Percentiles rank a stretch among this genome's conserved stretches.
These are phyloP conservation scores for Osmoderma eremita DNA, from an alignment of 2,888 invertebrate genomes.

Conservation along the genomic window DNA sequence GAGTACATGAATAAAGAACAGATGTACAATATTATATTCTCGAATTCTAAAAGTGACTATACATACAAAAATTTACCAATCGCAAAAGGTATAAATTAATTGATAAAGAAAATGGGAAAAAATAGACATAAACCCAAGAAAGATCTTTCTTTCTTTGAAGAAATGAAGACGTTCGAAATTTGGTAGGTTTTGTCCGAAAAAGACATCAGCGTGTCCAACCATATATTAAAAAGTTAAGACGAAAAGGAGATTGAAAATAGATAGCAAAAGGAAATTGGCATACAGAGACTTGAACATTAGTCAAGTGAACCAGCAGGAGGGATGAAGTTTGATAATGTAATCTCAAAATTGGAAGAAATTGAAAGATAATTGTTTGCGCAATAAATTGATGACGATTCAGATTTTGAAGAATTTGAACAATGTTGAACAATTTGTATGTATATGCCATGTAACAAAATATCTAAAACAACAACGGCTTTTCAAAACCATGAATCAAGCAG, in stretches of 20 bases:
- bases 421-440: constrained; percentile 87
- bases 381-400: constrained; percentile 65
- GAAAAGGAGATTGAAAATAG: constrained; percentile 82
- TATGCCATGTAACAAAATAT: constrained; percentile 92
- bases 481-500: constrained; percentile 90
- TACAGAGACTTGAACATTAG: constrained; percentile 75
- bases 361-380: constrained; percentile 78
- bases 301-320: constrained; percentile 66
- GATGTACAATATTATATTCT: constrained; percentile 82
- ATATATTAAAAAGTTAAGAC: constrained; percentile 75
- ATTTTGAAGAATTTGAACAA: constrained; percentile 65
- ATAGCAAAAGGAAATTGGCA: constrained; percentile 73
- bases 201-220: constrained; percentile 90
- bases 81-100: constrained; percentile 81
- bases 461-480: constrained; percentile 90
- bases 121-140: constrained; percentile 87
- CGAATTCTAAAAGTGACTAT: constrained; percentile 81
- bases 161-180: constrained; percentile 93
- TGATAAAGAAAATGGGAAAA: constrained; percentile 97
- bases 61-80: constrained; percentile 86
- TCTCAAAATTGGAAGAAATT: constrained; percentile 77
- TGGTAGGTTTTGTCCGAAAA: constrained; percentile 94
- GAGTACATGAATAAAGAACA: constrained; percentile 81
- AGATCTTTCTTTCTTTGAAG: too few relatives aligned
- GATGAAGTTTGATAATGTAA: constrained; percentile 70